Evolutionary conservation across 2,888 invertebrate species (phyloP), one percentile per base, ranked within the genome.

Genomic region (Magallana nippona): DNA sequence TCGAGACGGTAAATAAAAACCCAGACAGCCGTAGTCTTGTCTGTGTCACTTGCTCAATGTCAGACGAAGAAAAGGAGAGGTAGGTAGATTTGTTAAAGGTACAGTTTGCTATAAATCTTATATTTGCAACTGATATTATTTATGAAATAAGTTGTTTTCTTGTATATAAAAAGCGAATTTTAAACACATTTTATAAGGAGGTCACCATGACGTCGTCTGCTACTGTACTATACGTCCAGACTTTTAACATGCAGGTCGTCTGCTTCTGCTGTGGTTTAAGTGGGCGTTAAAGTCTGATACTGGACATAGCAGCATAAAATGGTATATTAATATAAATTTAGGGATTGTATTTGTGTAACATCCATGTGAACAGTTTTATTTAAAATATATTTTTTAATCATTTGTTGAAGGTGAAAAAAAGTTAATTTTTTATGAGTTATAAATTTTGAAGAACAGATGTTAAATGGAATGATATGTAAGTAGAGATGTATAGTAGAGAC

Each of bases 21-120:
- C 82, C 82, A 82, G 82, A 82, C 82, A 81, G 81, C 55, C 71
- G 58, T 63, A 63, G 63, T 22, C 13, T 27, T 63, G 63, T 63
- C 63, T 63, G 63, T 63, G 27, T 63, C 63, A 63, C 63, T 60
- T 60, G n/a, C 60, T 63, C 63, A 63, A 63, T 63, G 63, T 63
- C 63, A 63, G 27, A 22, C 11, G 27, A 13, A 27, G 63, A 63
- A 63, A 22, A 63, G 60, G 27, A 63, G 63, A 27, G 44, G 22
- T 27, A 63, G 22, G 63, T 27, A 27, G 19, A 22, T 63, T 22
- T 63, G 22, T 13, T 3, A 62, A 22, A 63, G 13, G 22, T 22
- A 44, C 44, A 44, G 44, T 44, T 8, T 44, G 44, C 44, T 44
- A 3, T 44, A 44, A 44, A 44, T 44, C 44, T 44, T 44, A 8